These are phyloP conservation scores for Chrysotoxum bicinctum DNA, from an alignment of 2,888 invertebrate genomes.

Conservation along the genomic window DNA sequence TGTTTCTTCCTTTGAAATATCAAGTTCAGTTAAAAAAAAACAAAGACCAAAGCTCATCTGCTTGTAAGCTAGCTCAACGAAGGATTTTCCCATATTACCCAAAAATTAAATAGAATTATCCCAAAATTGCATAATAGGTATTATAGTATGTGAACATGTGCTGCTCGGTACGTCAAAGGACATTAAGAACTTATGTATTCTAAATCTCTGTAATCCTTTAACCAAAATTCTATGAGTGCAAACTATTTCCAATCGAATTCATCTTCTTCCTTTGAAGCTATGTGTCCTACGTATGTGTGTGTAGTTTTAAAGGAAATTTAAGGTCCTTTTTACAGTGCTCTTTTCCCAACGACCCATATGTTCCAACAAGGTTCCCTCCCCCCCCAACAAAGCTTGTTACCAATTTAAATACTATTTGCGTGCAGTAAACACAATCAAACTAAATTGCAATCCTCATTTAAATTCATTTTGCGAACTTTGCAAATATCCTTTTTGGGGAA, in stretches of 20 bases:
- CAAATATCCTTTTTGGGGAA: constrained; percentile 46
- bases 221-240: constrained; percentile 45
- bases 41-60: background rate
- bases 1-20: background rate
- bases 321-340: background rate
- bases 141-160: background rate
- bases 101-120: constrained; percentile 7
- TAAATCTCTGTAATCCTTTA: constrained; percentile 12
- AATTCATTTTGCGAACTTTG: constrained; percentile 68
- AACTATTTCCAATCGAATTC: constrained; percentile 44
- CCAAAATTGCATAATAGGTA: constrained; percentile 22
- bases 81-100: background rate
- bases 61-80: background rate
- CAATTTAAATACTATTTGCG: constrained; percentile 69
- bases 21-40: background rate
- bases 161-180: background rate
- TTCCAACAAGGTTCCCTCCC: too few relatives aligned
- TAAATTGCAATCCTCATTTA: constrained; percentile 69
- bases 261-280: background rate
- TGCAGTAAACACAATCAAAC: constrained; percentile 70
- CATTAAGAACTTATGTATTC: constrained; percentile 8
- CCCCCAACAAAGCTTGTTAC: constrained; percentile 18
- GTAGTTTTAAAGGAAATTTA: background rate
- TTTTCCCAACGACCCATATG: background rate
- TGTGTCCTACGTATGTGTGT: fast-evolving